phyloP scores from a whole-genome alignment of 1,140 invertebrate species.

The Aethina tumida region DNA sequence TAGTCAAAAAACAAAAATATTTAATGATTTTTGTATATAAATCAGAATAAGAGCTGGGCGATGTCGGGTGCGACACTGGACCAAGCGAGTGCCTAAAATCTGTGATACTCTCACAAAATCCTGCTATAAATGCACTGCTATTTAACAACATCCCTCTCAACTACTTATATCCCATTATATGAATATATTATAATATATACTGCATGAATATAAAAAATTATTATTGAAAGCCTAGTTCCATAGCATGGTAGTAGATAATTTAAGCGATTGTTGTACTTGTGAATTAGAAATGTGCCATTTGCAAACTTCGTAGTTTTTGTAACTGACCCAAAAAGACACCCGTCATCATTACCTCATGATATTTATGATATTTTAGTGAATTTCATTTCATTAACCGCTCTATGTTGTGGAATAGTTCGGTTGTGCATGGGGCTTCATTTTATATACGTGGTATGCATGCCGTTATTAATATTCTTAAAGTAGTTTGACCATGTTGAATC shows the following conservation, averaged over 20 bases:
- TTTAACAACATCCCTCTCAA: constrained; percentile 20
- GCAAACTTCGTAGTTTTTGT: constrained; percentile 30
- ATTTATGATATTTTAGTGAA: no score
- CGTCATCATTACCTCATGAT: no score
- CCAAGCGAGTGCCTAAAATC: constrained; percentile 35
- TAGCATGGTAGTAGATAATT: constrained; percentile 32
- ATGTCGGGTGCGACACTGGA: constrained; percentile 23
- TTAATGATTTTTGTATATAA: constrained; percentile 14
- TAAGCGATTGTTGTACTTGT: constrained; percentile 30
- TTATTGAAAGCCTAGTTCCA: constrained; percentile 27
- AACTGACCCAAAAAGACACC: constrained; percentile 37
- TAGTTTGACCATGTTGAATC: no score
- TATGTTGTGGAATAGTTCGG: constrained; percentile 7
- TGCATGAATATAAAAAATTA: constrained; percentile 11
- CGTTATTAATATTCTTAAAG: no score
- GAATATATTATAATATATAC: constrained; percentile 9
- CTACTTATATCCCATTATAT: no score
- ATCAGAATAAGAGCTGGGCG: constrained; percentile 10
- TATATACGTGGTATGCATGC: constrained; percentile 20
- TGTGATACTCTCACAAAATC: constrained; percentile 36
- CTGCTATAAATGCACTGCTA: constrained; percentile 27
- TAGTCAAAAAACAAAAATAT: constrained; percentile 19
- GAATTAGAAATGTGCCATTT: constrained; percentile 33
- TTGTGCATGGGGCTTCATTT: constrained; percentile 19
- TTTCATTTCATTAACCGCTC: background rate